Evolutionary conservation across 2,113 vertebrate species (phyloP), one percentile per base, ranked within the genome.

Genomic region (Ceratotherium simum): DNA sequence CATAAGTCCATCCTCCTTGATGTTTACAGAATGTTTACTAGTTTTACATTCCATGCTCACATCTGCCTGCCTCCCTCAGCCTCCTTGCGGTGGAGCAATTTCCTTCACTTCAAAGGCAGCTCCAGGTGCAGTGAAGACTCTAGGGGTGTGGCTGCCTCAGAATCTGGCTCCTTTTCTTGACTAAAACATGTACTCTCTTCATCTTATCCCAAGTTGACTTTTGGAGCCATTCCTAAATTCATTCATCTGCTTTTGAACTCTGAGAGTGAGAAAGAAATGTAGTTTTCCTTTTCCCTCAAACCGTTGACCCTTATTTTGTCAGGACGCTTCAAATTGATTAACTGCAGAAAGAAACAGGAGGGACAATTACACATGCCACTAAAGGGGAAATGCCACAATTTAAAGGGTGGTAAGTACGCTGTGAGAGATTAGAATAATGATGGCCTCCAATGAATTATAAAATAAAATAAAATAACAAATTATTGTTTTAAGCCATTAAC

Each of bases 51-150:
- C 93, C 91, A 8, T 2, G 39, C 64, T 83, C 51, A 33, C 91
- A 94, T 94, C 85, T 97, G 95, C 31, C 83, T 29, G 58, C 64
- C 48, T 88, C 95, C 94, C 46, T 87, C 90, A 81, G 67, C 69
- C 93, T 96, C 75, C 84, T 78, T n/a, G 25, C 48, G 85, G 62
- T 56, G 42, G 60, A 81, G 84, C 60, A 72, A 80, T 92, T 89
- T 95, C 90, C 95, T 82, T 92, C 64, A 89, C 98, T 97, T 97
- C 97, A 97, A 97, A 98, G 92, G 48, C 75, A 46, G 58, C 58
- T 96, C 95, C 98, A 97, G 96, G 95, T 97, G 96, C 95, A 92
- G 62, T 54, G 36, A 73, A 75, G 80, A 58, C 48, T n/a, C 21
- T 0, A 56, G 75, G 92, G 96, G 73, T 91, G 88, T 95, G 92